These are phyloP conservation scores for Diorhabda carinulata DNA, from an alignment of 1,140 invertebrate genomes.

Conservation along the genomic window DNA sequence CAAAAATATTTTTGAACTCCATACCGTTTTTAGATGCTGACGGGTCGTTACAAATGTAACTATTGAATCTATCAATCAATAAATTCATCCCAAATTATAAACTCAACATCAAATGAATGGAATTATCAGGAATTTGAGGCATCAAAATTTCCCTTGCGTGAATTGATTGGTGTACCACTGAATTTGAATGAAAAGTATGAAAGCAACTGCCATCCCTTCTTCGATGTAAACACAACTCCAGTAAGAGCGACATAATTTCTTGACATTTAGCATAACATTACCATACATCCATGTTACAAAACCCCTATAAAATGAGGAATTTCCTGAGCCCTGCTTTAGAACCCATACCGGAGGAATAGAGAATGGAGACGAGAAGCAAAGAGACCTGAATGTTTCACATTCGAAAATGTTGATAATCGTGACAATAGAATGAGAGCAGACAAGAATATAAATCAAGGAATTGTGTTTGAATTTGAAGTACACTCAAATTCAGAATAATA, in stretches of 20 bases:
- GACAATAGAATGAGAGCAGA: not conserved
- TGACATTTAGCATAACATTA: conserved; percentile 2
- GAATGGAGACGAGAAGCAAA: not conserved
- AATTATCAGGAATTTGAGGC: too few species aligned
- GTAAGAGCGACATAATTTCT: conserved; percentile 2
- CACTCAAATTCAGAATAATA: too few species aligned
- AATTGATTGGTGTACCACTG: too few species aligned
- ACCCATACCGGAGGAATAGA: not conserved
- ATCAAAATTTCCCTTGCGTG: too few species aligned
- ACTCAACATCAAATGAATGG: too few species aligned
- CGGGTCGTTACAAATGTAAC: too few species aligned
- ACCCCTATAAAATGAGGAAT: conserved; percentile 2
- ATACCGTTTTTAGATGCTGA: too few species aligned
- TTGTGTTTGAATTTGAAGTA: too few species aligned
- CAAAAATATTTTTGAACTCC: too few species aligned
- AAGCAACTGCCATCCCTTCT: not conserved
- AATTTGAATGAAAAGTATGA: not conserved
- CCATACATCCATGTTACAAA: conserved; percentile 2
- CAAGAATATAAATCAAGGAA: too few species aligned
- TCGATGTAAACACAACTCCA: not conserved
- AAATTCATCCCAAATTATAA: too few species aligned
- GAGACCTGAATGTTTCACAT: not conserved
- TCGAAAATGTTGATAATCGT: not conserved
- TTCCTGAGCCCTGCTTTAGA: not conserved
- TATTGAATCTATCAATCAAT: too few species aligned